Base-by-base conservation (phyloP, 2,797 vertebrate species). In the Sciaenops ocellatus region DNA sequence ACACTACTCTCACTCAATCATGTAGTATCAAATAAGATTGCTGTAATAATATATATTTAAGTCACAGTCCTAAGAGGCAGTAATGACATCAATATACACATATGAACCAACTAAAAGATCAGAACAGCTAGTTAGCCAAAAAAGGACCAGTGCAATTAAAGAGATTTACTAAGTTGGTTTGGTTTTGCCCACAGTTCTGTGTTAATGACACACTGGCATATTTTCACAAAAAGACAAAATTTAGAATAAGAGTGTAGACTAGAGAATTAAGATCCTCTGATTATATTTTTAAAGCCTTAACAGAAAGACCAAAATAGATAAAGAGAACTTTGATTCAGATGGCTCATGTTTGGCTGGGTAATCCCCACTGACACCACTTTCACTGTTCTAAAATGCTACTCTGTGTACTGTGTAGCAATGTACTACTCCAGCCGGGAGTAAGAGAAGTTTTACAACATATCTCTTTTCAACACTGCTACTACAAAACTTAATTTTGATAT, bases 131-230 rank as follows among this genome's bases (percentile, higher is more conserved):
- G 46, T 78, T 56, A 42, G 66, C 71, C 67, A 63, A 85, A 89
- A 89, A 84, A 70, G 78, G 51, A 74, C 44, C 65, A n/a, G 55
- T 20, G 84, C 74, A 91, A 90, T 91, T 85, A 87, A 73, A 91
- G 69, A 91, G 85, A 91, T 90, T 89, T 89, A 88, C 69, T 78
- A 42, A 84, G 80, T 77, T 65, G 89, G 88, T 88, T 80, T 80
- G 88, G 84, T 83, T 79, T 87, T 67, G 50, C 78, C 87, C 87
- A 24, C 86, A 90, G 82, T 83, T 89, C 62, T 61, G 57, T 66
- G 82, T 83, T 90, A 90, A 92, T 90, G 82, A 91, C 86, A 90
- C 65, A 80, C 80, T 81, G 80, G 71, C 69, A 80, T 80, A 78
- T 79, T 86, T 88, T 84, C 61, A 81, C 71, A 76, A 85, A 89